Conservation (phyloP, 2,113 vertebrate species). For the cattle (Bos taurus) region DNA sequence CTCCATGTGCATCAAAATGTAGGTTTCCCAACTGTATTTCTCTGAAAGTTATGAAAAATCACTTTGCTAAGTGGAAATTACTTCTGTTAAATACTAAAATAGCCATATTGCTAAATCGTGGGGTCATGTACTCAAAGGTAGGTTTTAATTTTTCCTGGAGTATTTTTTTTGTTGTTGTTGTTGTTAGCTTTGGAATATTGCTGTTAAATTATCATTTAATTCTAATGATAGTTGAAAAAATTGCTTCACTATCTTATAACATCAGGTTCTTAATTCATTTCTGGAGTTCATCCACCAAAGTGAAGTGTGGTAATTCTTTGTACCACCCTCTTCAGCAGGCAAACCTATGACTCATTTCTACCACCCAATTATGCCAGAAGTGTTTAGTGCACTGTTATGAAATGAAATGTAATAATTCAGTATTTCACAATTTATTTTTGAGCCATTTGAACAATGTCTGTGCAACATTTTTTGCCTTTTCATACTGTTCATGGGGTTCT, state of each 20-base stretch:
- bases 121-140: neutral
- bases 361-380: neutral
- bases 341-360: constrained; percentile 13
- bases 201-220: constrained; percentile 12
- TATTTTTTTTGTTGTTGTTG: neutral
- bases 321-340: neutral
- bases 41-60: neutral
- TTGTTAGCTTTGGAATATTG: neutral
- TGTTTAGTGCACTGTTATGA: neutral
- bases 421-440: neutral
- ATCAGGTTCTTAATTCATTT: constrained; percentile 11
- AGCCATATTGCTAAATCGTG: neutral
- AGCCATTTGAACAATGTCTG: neutral
- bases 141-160: neutral
- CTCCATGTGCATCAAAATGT: neutral
- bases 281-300: constrained; percentile 15
- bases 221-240: neutral
- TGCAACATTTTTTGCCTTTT: neutral
- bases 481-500: neutral
- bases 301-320: neutral
- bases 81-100: neutral
- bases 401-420: neutral
- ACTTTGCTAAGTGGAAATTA: neutral
- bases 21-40: neutral
- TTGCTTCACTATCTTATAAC: neutral